phyloP scores from a whole-genome alignment of 1,140 invertebrate genomes.

The Hydropsyche tenuis region DNA sequence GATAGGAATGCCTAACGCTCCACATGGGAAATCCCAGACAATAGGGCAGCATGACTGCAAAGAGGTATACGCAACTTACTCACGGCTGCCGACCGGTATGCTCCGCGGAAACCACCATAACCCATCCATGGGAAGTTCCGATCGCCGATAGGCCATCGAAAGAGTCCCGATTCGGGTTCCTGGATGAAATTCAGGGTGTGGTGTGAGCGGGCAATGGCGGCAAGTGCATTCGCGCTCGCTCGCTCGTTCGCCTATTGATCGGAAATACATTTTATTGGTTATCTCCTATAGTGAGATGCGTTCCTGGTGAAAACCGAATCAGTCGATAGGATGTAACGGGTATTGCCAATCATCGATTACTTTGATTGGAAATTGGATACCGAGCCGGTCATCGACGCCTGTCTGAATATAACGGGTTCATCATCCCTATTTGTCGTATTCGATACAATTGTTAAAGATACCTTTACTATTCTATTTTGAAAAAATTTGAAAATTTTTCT shows the following conservation, averaged over 20 bases:
- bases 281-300: constrained; percentile 42
- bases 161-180: no score
- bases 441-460: no score
- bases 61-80: constrained; percentile 36
- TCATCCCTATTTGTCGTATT: no score
- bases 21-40: constrained; percentile 50
- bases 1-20: constrained; percentile 43
- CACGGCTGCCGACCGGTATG: constrained; percentile 19
- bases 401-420: not conserved
- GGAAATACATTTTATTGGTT: constrained; percentile 47
- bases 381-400: constrained; percentile 22
- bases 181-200: not conserved
- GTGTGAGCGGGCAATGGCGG: not conserved
- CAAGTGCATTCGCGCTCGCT: no score
- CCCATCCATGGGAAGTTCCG: not conserved
- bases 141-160: no score
- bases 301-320: constrained; percentile 50
- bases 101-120: not conserved
- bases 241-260: constrained; percentile 41
- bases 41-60: constrained; percentile 43
- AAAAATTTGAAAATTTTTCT: not conserved
- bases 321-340: constrained; percentile 51
- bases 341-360: constrained; percentile 49
- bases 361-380: constrained; percentile 44
- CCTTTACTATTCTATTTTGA: no score